Conservation (phyloP, 2,113 vertebrate species). For the Dasyurus viverrinus region DNA sequence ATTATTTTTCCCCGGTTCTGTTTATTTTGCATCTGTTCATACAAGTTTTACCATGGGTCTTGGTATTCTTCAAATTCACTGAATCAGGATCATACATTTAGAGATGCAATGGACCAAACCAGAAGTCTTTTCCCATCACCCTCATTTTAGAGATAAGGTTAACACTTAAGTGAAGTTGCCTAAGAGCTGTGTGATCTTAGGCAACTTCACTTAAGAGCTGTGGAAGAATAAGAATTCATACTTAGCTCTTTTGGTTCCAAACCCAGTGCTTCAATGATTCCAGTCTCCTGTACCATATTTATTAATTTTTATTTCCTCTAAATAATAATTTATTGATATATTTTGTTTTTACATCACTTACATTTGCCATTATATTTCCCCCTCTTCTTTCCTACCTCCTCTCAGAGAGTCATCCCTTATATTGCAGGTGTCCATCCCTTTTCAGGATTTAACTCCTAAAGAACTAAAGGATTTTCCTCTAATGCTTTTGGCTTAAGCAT, state of each 20-base stretch:
- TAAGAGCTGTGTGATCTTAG: no score
- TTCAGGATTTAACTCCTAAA: background rate
- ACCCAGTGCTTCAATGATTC: background rate
- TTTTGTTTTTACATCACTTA: background rate
- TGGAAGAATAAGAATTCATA: background rate
- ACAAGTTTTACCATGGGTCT: background rate
- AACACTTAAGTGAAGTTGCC: background rate
- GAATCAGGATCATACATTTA: background rate
- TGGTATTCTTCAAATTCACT: background rate
- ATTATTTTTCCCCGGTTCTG: background rate
- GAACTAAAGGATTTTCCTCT: background rate
- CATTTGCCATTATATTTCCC: background rate
- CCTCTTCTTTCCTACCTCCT: no score
- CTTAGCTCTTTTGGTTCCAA: background rate
- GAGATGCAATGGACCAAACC: background rate
- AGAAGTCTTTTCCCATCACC: background rate
- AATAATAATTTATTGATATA: background rate
- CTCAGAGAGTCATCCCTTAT: background rate
- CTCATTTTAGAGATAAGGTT: background rate
- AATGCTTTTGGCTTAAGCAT: background rate
- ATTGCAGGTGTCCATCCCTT: background rate
- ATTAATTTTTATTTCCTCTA: background rate
- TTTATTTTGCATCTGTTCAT: background rate
- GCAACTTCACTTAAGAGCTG: no score
- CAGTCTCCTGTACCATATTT: background rate